phyloP scores from a whole-genome alignment of 1,140 invertebrate genomes.

The Contarinia nasturtii region DNA sequence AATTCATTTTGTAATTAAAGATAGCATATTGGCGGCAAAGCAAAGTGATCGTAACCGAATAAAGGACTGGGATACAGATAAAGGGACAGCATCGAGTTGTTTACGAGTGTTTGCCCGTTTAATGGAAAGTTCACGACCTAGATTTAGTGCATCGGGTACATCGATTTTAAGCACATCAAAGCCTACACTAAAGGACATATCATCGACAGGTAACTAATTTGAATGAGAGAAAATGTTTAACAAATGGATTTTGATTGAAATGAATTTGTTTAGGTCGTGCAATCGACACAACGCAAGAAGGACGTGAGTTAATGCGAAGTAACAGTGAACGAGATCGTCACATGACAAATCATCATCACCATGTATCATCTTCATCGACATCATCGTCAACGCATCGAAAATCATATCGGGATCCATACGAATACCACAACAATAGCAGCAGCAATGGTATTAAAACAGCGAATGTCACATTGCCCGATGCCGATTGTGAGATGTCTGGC shows the following conservation, averaged over 20 bases:
- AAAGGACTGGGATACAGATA: constrained; percentile 38
- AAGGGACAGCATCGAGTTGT: constrained; percentile 50
- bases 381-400: neutral
- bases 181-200: neutral
- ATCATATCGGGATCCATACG: no score
- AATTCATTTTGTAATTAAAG: constrained; percentile 92
- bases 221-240: no score
- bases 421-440: neutral
- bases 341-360: neutral
- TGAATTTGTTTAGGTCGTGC: neutral
- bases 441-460: neutral
- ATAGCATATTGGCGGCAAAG: constrained; percentile 52
- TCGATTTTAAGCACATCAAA: neutral
- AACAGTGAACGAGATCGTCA: constrained; percentile 4
- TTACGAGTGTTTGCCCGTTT: constrained; percentile 68
- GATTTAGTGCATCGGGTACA: neutral
- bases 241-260: neutral
- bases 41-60: constrained; percentile 9
- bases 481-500: neutral
- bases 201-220: neutral
- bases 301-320: constrained; percentile 4
- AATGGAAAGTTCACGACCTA: constrained; percentile 40
- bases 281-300: neutral
- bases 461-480: no score
- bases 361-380: neutral